These are phyloP conservation scores for Lontra canadensis DNA, from an alignment of 2,113 vertebrate species.

Conservation along the genomic window DNA sequence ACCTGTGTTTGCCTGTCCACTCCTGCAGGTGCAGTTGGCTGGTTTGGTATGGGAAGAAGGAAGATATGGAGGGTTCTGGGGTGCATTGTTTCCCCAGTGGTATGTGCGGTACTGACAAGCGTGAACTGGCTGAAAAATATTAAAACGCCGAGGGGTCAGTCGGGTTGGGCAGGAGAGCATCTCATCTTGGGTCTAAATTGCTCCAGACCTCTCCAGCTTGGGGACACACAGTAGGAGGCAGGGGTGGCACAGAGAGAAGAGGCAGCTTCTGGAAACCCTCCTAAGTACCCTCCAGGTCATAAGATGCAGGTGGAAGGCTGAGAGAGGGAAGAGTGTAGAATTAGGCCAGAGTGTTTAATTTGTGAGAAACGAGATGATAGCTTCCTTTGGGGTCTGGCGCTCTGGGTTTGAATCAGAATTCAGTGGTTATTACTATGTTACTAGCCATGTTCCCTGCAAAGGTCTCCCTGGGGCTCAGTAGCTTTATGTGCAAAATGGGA, in stretches of 20 bases:
- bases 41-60: not conserved
- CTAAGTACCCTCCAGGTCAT: not conserved
- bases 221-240: not conserved
- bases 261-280: not conserved
- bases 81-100: not conserved
- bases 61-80: not conserved
- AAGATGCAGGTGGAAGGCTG: not conserved
- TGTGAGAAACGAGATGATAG: not conserved
- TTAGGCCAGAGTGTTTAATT: not conserved
- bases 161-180: not conserved
- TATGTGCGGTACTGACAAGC: accelerated
- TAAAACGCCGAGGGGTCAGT: not conserved
- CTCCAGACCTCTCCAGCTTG: not conserved
- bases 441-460: not conserved
- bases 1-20: not conserved
- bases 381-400: not conserved
- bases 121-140: not conserved
- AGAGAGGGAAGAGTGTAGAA: not conserved
- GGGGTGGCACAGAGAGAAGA: not conserved
- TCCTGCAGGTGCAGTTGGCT: not conserved
- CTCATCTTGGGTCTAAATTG: not conserved
- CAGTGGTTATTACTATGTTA: not conserved
- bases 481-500: not conserved
- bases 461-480: not conserved
- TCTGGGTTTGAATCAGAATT: not conserved